Conservation (phyloP, 2,888 invertebrate species). For the Celastrina argiolus region DNA sequence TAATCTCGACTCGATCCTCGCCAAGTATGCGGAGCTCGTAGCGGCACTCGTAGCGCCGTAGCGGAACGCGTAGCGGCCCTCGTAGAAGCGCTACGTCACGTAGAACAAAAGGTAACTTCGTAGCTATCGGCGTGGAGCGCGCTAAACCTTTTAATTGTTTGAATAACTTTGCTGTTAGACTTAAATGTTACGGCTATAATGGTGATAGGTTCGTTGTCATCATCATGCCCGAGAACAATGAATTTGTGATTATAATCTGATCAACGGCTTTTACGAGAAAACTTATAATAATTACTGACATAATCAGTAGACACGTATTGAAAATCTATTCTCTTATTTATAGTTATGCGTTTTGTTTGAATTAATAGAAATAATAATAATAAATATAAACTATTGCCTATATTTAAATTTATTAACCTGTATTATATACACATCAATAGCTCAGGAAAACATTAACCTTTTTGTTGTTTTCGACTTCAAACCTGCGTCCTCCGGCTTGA, state of each 20-base stretch:
- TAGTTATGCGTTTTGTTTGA: too few relatives aligned
- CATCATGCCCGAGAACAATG: background rate
- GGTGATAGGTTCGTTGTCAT: background rate
- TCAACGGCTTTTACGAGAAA: background rate
- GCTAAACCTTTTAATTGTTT: conserved; percentile 7
- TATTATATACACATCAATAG: too few relatives aligned
- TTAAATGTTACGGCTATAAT: background rate
- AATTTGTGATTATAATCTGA: background rate
- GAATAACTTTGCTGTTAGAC: conserved; percentile 4
- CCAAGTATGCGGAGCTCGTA: conserved; percentile 7
- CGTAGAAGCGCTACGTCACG: conserved; percentile 23
- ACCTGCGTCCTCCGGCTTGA: too few relatives aligned
- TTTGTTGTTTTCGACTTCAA: too few relatives aligned
- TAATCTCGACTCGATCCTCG: too few relatives aligned
- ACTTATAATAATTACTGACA: too few relatives aligned
- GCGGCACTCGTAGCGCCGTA: background rate
- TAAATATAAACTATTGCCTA: too few relatives aligned
- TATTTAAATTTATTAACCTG: too few relatives aligned
- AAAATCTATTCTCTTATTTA: too few relatives aligned
- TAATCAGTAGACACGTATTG: too few relatives aligned
- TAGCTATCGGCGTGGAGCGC: background rate
- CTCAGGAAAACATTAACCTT: too few relatives aligned
- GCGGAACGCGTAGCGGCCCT: conserved; percentile 5
- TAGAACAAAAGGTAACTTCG: conserved; percentile 13
- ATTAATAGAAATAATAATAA: too few relatives aligned